These are phyloP conservation scores for Galagoides demidoff DNA, from an alignment of 2,797 vertebrate genomes.

Conservation along the genomic window DNA sequence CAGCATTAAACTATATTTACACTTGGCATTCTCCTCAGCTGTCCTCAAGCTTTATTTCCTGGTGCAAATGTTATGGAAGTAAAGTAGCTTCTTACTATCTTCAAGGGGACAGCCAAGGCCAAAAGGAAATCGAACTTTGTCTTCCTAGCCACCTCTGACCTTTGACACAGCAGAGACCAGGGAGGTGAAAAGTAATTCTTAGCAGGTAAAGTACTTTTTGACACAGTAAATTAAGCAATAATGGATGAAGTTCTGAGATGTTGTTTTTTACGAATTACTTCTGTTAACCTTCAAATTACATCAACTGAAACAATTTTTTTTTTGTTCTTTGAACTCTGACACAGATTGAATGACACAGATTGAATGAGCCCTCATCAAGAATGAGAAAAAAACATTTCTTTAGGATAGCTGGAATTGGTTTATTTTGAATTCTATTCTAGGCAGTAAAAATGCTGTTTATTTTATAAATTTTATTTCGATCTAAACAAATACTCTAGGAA, in stretches of 20 bases:
- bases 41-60: not conserved
- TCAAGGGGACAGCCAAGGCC: not conserved
- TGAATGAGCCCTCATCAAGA: not conserved
- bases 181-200: conserved; percentile 1
- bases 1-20: not conserved
- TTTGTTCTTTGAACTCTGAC: conserved; percentile 61
- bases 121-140: conserved; percentile 60
- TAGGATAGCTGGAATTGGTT: conserved; percentile 3
- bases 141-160: conserved; percentile 18
- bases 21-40: not conserved
- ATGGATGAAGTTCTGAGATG: conserved; percentile 66
- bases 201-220: conserved; percentile 35
- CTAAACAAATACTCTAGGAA: not conserved
- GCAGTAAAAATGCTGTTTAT: not conserved
- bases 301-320: conserved; percentile 47
- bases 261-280: conserved; percentile 52
- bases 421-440: conserved; percentile 36
- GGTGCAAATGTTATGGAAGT: not conserved
- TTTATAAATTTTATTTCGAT: not conserved
- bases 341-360: not conserved
- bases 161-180: not conserved
- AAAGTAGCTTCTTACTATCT: not conserved
- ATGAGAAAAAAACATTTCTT: conserved; percentile 49
- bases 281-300: conserved; percentile 31
- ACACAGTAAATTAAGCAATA: conserved; percentile 59